Base-by-base conservation (phyloP, 2,888 invertebrate genomes). In the Coremacera marginata region DNA sequence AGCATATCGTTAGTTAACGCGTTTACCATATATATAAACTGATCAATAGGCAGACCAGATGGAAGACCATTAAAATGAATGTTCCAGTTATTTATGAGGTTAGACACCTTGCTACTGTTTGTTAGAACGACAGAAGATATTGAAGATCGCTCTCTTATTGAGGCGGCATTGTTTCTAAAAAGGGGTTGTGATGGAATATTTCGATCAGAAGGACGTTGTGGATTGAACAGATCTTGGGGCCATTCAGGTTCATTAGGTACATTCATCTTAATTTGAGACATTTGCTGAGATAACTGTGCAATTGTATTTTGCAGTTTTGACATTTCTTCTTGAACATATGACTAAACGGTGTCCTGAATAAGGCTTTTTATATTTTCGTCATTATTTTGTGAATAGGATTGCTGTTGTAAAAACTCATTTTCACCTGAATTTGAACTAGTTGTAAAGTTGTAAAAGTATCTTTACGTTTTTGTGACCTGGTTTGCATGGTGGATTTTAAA, bases 1-100 rank as follows among this genome's bases (percentile, higher is more conserved):
- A 80, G 25, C 19, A 75, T 63, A 68, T 70, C 67, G 14, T 51
- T 77, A 1, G 75, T 77, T 4, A 80, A 51, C 5, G 74, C 67
- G 4, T 65, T 75, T 22, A 80, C 68, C 11, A 77, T 72, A 31
- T 77, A 80, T 4, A 78, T 72, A 67, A 79, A 79, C 27, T 80
- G 71, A 55, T 78, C 80, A 16, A 77, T 55, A 9, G 77, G 55
- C 63, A 79, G 51, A 16, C 52, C 52, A 5, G 52, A 52, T n/a
- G 19, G 52, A 52, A 19, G 19, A 19, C 52, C 52, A 52, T 19
- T 52, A 52, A 52, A 52, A 52, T 16, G 5, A 52, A 52, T 52
- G 52, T 52, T 52, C 68, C 16, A 72, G 25, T 14, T 71, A 51
- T 5, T 67, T 57, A 68, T 77, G 52, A 25, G 55, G 72, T 49